phyloP scores from a whole-genome alignment of 2,888 invertebrate genomes.

The Lamellibrachia columna region DNA sequence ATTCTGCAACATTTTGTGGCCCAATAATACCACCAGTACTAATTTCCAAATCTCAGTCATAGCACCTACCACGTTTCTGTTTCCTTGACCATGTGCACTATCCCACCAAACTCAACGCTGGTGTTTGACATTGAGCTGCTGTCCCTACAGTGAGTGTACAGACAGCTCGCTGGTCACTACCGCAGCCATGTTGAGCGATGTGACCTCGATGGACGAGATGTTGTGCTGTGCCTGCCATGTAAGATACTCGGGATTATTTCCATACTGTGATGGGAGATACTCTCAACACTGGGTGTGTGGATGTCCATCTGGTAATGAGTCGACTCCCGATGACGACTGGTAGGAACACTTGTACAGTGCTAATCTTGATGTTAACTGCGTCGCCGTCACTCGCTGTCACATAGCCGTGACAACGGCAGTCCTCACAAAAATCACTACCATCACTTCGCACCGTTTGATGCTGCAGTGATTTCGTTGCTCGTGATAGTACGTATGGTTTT shows the following conservation, averaged over 20 bases:
- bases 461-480: too few species aligned
- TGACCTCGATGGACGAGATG: neutral
- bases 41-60: too few species aligned
- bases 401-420: neutral
- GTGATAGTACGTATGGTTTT: too few species aligned
- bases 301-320: neutral
- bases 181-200: neutral
- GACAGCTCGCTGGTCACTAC: neutral
- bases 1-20: too few species aligned
- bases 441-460: neutral
- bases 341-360: neutral
- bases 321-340: neutral
- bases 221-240: neutral
- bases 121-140: constrained; percentile 96
- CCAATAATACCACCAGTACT: too few species aligned
- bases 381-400: neutral
- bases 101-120: constrained; percentile 92
- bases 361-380: neutral
- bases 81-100: constrained; percentile 65
- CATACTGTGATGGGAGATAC: neutral
- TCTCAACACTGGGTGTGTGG: neutral
- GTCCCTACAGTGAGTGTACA: neutral
- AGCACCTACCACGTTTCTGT: neutral
- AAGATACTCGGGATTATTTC: neutral
- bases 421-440: neutral